phyloP scores from a whole-genome alignment of 2,888 invertebrate genomes.

The Pandemis cinnamomeana region DNA sequence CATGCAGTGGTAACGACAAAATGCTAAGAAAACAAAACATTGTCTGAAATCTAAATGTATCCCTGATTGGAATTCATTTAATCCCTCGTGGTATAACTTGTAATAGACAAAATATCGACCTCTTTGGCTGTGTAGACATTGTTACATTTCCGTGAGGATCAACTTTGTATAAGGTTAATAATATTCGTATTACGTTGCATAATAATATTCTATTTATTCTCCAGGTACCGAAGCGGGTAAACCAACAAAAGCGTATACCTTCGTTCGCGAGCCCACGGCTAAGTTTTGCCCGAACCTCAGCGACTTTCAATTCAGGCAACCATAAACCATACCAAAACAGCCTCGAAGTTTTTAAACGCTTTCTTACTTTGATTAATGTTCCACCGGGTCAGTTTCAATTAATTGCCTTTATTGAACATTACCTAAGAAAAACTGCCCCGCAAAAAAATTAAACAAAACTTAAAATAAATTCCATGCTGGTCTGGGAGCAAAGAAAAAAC shows the following conservation, averaged over 20 bases:
- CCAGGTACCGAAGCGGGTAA: constrained; percentile 5
- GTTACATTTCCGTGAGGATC: background rate
- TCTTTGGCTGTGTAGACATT: background rate
- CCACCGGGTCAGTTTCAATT: constrained; percentile 36
- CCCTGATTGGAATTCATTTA: background rate
- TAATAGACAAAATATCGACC: background rate
- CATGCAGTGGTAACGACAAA: background rate
- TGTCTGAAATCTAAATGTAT: background rate
- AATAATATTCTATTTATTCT: constrained; percentile 9
- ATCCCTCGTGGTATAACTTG: background rate
- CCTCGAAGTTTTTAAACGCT: constrained; percentile 52
- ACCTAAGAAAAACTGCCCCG: background rate
- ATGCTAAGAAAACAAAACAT: background rate
- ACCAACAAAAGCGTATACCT: constrained; percentile 12
- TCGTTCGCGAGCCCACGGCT: constrained; percentile 5
- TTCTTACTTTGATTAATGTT: constrained; percentile 55
- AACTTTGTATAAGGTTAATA: background rate
- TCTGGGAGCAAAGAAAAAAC: too few relatives aligned
- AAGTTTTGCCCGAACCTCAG: constrained; percentile 23
- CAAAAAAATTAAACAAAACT: background rate
- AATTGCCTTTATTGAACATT: constrained; percentile 23
- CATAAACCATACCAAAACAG: constrained; percentile 48
- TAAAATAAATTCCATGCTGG: background rate
- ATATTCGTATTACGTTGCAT: background rate
- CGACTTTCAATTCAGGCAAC: constrained; percentile 35